These are phyloP conservation scores for Leucophenga varia DNA, from an alignment of 1,140 invertebrate genomes.

Conservation along the genomic window DNA sequence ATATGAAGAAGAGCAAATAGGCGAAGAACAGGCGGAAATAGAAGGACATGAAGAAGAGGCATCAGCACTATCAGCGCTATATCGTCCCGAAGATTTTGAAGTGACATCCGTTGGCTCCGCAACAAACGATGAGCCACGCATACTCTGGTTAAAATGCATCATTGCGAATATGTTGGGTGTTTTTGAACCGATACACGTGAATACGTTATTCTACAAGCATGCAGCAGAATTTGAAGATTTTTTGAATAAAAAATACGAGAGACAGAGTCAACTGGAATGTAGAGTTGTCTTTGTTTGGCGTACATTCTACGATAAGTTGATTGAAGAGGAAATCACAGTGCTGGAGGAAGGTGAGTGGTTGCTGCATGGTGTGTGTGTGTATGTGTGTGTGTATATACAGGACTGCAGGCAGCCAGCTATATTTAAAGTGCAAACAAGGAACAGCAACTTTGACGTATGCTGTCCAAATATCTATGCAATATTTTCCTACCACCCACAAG, in stretches of 20 bases:
- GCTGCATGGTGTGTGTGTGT: too few species aligned
- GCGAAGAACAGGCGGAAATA: too few species aligned
- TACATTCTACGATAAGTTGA: conserved; percentile 59
- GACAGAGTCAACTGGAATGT: conserved; percentile 54
- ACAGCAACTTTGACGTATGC: too few species aligned
- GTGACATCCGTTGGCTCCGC: conserved; percentile 1
- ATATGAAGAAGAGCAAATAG: too few species aligned
- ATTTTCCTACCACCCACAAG: too few species aligned
- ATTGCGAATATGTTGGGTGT: conserved; percentile 48
- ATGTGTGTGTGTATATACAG: not conserved
- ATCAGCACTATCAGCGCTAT: too few species aligned
- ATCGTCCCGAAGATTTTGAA: too few species aligned
- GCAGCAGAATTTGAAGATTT: conserved; percentile 37
- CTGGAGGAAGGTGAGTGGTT: conserved; percentile 60
- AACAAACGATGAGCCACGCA: conserved; percentile 29
- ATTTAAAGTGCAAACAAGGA: too few species aligned
- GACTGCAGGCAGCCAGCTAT: not conserved
- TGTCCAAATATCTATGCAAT: too few species aligned
- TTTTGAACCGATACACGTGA: conserved; percentile 42
- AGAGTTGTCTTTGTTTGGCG: conserved; percentile 61
- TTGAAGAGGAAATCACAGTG: conserved; percentile 61
- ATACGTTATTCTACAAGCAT: conserved; percentile 31
- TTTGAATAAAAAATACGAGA: conserved; percentile 51
- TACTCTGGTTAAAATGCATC: conserved; percentile 41
- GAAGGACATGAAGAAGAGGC: too few species aligned